Evolutionary conservation across 2,888 invertebrate genomes (phyloP), one percentile per base, ranked within the genome.

Genomic region (Ecliptopera silaceata): DNA sequence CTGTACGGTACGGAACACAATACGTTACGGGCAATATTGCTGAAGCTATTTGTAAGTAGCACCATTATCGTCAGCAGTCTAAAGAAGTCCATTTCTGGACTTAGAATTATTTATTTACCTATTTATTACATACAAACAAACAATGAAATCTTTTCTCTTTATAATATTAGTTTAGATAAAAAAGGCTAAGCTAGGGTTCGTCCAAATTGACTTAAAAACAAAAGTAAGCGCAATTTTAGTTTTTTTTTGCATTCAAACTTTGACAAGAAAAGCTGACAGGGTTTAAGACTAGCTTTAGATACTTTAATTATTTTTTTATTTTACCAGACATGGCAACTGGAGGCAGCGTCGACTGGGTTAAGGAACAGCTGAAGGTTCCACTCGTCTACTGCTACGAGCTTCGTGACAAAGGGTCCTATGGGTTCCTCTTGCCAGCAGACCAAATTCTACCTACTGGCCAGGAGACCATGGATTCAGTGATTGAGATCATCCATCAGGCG

Each of bases 391-490:
- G 82, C 58, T 86, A 82, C 12, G 87, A 87, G 50, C 79, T 95
- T 1, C 82, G 94, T 0, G 95, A 95, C 68, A 84, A 71, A 1
- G 94, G 94, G 0, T 58, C 65, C 0, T 82, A 87, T 64, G 95
- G 94, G 0, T 94, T 94, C 77, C 53, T 93, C 0, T 80, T 95
- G 2, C 94, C 95, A 0, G 68, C 91, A 0, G 81, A 87, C 0
- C 88, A 93, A 71, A 95, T 95, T 53, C 79, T 91, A 26, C 92
- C 92, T 1, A 91, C 88, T 10, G 87, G 83, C 12, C 63, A 81
- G 50, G 93, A 93, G 76, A 89, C 91, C 1, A 79, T 92, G 70
- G 92, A 92, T 66, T 90, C 92, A 0, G 50, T 91, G 0, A 20
- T 90, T 0, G 84, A 84, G 3, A 66, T 91, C 1, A 74, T 90